Base-by-base conservation (phyloP, 2,797 vertebrate species). In the Aphelocoma californica region DNA sequence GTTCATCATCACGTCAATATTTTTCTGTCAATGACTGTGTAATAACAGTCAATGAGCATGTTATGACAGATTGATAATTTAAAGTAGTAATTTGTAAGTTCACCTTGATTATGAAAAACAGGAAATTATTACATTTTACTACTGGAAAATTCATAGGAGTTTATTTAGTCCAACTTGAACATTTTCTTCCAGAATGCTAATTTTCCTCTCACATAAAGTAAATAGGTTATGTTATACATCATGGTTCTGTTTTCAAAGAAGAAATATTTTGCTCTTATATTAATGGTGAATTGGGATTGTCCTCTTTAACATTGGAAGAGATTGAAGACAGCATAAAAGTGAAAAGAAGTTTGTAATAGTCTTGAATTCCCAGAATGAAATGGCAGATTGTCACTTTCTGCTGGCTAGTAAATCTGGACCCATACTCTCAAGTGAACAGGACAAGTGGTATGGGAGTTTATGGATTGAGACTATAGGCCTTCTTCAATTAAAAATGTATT, bases 321-420 rank as follows among this genome's bases (percentile, higher is more conserved):
- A 53, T 42, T 48, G 62, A 90, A 87, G 34, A 57, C 34, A 20
- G 23, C 5, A 4, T 74, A 53, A 65, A 74, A 70, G 10, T 34
- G 18, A 78, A 40, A 62, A 11, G 26, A 32, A 58, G 25, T 83
- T 58, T 88, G 26, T 28, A 36, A 31, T 14, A 36, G 9, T 71
- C 20, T 56, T 78, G 69, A 80, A 80, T 79, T 81, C 12, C 78
- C 26, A 71, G 24, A 74, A 83, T 70, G 69, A 70, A 87, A 50
- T 15, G 62, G 6, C 23, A 36, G 13, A 29, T 57, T 53, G 44
- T 71, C 28, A 38, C 40, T 90, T 81, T 74, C 19, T 78, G 3
- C 31, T 48, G 38, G 13, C 14, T 29, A 57, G 10, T 53, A 56
- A 47, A 45, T 70, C 44, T 57, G 64, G 20, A 51, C 31, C 32